Base-by-base conservation (phyloP, 2,797 vertebrate genomes). In the Heterohyrax brucei region DNA sequence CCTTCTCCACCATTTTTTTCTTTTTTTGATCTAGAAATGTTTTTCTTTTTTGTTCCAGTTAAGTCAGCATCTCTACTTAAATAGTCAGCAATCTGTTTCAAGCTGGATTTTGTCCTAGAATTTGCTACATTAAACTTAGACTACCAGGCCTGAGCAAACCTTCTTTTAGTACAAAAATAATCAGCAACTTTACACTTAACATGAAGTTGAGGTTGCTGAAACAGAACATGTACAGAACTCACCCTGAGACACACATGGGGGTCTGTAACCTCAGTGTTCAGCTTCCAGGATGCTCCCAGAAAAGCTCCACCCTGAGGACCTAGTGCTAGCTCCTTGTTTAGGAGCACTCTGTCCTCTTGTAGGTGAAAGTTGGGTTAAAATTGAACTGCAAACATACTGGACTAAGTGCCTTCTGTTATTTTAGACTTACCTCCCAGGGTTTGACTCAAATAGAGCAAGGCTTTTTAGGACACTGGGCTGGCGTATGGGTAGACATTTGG, bases 1-100 rank as follows among this genome's bases (percentile, higher is more conserved):
- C 44, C 21, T 96, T 95, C 77, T 89, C 62, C 44, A 95, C 26
- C 5, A 28, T 76, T 79, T 90, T 79, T 97, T 93, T 76, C 39
- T 56, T 83, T 79, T 78, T 53, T 75, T 3, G 4, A 93, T 89
- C 44, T 61, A 95, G 94, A 96, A 91, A 81, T 88, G 28, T 93
- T 97, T 96, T 96, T 72, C 82, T 75, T 91, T 96, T 95, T 94
- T 95, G 76, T 95, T 90, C 59, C 82, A 96, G n/a, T 86, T 82
- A 96, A 96, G 46, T 56, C 62, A 94, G 70, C 28, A 73, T 92
- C 73, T 95, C 14, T 30, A 84, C 93, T 93, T 95, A 73, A 97
- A 96, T 89, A 93, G 89, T 84, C 59, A 96, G 81, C 89, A 97
- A 94, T 96, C 89, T 98, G 96, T 94, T 97, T 96, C 77, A 62